A percentile compares a stretch with the other conserved stretches of the same genome.
phyloP scores from a whole-genome alignment of 2,888 invertebrate species.

The Pediacus dermestoides region DNA sequence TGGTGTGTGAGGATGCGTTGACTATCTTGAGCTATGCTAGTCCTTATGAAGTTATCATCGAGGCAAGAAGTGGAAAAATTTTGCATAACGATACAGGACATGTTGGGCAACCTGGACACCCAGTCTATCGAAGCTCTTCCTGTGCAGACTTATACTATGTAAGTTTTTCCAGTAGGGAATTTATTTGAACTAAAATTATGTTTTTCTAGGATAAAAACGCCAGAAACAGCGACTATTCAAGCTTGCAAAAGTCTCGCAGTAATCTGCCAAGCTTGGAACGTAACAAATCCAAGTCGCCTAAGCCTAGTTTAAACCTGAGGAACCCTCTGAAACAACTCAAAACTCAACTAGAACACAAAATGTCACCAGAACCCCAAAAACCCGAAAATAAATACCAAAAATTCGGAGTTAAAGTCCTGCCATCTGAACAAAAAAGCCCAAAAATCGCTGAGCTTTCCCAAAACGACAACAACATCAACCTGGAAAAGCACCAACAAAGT shows the following conservation, averaged over 20 bases:
- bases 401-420: conserved; percentile 66
- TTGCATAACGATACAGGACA: conserved; percentile 28
- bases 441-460: conserved; percentile 45
- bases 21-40: conserved; percentile 88
- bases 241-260: conserved; percentile 44
- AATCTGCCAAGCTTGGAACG: conserved; percentile 45
- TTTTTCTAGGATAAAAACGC: too few relatives aligned
- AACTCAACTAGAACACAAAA: conserved; percentile 41
- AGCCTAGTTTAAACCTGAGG: conserved; percentile 30
- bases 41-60: conserved; percentile 81
- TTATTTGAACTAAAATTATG: too few relatives aligned
- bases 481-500: conserved; percentile 18
- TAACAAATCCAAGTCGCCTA: conserved; percentile 40
- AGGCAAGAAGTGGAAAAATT: conserved; percentile 60
- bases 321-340: conserved; percentile 41
- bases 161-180: conserved; percentile 18
- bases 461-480: conserved; percentile 45
- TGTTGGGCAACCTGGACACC: conserved; percentile 65
- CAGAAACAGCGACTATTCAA: conserved; percentile 43
- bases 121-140: conserved; percentile 73
- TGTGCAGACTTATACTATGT: conserved; percentile 62
- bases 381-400: conserved; percentile 59
- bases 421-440: conserved; percentile 45
- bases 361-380: conserved; percentile 48
- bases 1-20: conserved; percentile 86